Conservation (phyloP, 64 coral and sea anemone species). For the Orbicella faveolata region DNA sequence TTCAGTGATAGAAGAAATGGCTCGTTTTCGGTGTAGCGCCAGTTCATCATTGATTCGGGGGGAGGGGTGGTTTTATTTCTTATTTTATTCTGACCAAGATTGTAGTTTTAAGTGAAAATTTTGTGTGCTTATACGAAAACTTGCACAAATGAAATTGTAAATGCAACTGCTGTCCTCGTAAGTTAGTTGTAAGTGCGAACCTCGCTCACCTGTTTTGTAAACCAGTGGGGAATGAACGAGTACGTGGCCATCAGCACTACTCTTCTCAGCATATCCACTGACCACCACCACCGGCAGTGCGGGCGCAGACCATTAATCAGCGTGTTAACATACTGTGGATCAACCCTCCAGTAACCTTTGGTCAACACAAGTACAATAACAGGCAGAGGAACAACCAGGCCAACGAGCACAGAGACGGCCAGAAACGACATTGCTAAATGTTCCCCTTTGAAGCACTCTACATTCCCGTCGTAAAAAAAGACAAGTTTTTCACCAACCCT, state of each 20-base stretch:
- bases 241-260: conserved; percentile 68
- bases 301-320: conserved; percentile 67
- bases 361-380: conserved; percentile 65
- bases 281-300: conserved; percentile 86
- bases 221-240: conserved; percentile 63
- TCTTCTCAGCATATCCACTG: conserved; percentile 73
- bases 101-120: too few relatives aligned
- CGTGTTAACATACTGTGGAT: conserved; percentile 83
- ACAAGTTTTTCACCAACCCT: conserved; percentile 57
- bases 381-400: conserved; percentile 68
- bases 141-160: too few relatives aligned
- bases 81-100: too few relatives aligned
- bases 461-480: conserved; percentile 88
- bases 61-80: too few relatives aligned
- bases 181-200: too few relatives aligned
- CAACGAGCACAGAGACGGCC: conserved; percentile 51
- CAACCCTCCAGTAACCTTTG: conserved; percentile 78
- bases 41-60: too few relatives aligned
- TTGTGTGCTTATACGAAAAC: too few relatives aligned
- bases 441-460: conserved; percentile 63
- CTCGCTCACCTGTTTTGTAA: conserved; percentile 69
- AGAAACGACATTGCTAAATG: conserved; percentile 70
- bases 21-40: too few relatives aligned
- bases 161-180: too few relatives aligned
- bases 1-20: too few relatives aligned